Evolutionary conservation across 2,797 vertebrate genomes (phyloP), one percentile per base, ranked within the genome.

Genomic region (Ctenosaura bakeri): DNA sequence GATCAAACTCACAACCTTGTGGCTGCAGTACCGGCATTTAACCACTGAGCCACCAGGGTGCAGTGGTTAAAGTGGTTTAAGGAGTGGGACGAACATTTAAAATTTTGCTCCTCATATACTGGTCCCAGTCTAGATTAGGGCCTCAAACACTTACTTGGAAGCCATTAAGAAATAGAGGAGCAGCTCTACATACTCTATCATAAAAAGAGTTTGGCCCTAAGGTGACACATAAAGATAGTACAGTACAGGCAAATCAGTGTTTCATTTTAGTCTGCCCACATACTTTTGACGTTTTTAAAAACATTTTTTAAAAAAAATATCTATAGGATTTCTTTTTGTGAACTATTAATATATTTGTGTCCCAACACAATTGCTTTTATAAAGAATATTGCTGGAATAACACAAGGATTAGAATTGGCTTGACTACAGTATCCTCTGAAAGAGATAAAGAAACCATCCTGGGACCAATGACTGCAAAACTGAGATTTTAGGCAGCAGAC

Each of bases 361-460:
- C 8, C 35, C 12, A 77, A 32, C 16, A 66, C 74, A 85, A 62
- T 20, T 6, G 64, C 26, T 62, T 71, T 80, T 69, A 83, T 76
- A 59, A 66, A 52, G 86, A 86, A 69, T 86, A 69, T 42, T 83
- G 73, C n/a, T 54, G 26, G 73, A 86, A 73, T 79, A 85, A 90
- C 42, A 35, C 46, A 83, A 87, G 71, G 24, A 76, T 42, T 42
- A 90, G 85, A 87, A 54, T 4, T 82, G 20, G 56, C 78, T 90
- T 32, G 85, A 83, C 62, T 38, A 76, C 64, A 83, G 6, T 66
- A 42, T 90, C 38, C 5, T 77, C 74, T 82, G 85, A 87, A 83
- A 86, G 52, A 50, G 35, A 78, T 66, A 86, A 89, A 83, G n/a
- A 35, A 52, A 73, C 16, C 29, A n/a, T 29, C 85, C 64, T 71